Evolutionary conservation across 2,797 vertebrate genomes (phyloP).

Genomic region (Lophotriccus pileatus): DNA sequence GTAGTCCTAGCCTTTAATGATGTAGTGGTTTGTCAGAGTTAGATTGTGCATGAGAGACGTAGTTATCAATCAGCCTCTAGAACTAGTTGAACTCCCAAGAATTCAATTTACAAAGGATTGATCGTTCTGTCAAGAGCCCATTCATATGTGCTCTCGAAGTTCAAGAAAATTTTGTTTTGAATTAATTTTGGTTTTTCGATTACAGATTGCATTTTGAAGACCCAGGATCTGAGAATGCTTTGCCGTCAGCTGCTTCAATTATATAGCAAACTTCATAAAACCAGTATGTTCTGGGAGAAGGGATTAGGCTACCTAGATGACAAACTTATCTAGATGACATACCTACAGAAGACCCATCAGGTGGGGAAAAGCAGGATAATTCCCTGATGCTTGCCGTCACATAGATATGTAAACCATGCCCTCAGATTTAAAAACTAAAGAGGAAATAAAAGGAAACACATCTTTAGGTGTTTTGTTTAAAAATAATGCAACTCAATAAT

Average conservation of each 20-base stretch:
- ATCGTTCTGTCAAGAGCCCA: not conserved
- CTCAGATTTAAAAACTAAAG: not conserved
- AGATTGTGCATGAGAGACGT: not conserved
- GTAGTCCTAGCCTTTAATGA: not conserved
- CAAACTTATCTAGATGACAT: not conserved
- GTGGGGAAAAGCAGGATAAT: not conserved
- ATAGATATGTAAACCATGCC: not conserved
- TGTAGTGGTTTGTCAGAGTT: not conserved
- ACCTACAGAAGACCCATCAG: not conserved
- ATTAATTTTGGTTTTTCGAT: not conserved
- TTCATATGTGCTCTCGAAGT: not conserved
- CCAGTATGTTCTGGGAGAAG: not conserved
- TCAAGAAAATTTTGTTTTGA: not conserved
- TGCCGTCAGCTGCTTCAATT: not conserved
- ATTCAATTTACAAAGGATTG: not conserved
- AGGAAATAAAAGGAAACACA: not conserved
- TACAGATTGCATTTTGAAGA: not conserved
- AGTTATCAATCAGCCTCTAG: not conserved
- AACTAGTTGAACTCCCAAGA: not conserved
- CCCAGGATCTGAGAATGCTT: not conserved
- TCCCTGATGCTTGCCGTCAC: not conserved
- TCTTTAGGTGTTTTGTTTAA: not conserved
- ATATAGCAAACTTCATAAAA: not conserved
- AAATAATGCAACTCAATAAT: accelerated
- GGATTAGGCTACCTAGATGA: not conserved